A percentile compares a stretch with the other conserved stretches of the same genome.
These are phyloP conservation scores for Oryzias woworae DNA, from an alignment of 2,113 vertebrate genomes.

Conservation along the genomic window DNA sequence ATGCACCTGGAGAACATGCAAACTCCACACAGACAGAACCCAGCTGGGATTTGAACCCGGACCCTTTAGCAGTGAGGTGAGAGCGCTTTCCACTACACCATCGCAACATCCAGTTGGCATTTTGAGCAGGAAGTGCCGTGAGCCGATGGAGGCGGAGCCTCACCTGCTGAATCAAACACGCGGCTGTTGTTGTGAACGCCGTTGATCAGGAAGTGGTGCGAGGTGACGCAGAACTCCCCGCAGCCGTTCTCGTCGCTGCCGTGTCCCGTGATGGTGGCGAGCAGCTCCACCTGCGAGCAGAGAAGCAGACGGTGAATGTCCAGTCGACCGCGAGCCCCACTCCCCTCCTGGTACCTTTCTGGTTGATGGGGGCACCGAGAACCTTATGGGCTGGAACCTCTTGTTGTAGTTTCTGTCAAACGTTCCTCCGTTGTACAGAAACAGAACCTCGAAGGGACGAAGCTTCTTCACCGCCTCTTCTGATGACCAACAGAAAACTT, in stretches of 20 bases:
- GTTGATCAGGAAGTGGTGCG: constrained; percentile 79
- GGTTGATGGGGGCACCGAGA: constrained; percentile 60
- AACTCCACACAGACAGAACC: too few species aligned
- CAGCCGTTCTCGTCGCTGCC: constrained; percentile 78
- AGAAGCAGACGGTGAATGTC: not conserved
- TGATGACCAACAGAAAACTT: constrained; percentile 13
- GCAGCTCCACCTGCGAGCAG: constrained; percentile 75
- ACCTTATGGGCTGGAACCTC: constrained; percentile 67
- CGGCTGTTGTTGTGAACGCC: constrained; percentile 66
- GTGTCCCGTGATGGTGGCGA: constrained; percentile 79
- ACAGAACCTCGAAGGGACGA: constrained; percentile 61
- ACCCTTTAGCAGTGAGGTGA: too few species aligned
- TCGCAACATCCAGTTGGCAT: too few species aligned
- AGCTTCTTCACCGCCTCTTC: constrained; percentile 28
- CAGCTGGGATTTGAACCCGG: too few species aligned
- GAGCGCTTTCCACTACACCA: too few species aligned
- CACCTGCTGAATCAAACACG: constrained; percentile 75
- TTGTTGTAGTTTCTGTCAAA: constrained; percentile 80
- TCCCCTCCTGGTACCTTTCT: constrained; percentile 66
- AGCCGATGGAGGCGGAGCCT: not conserved
- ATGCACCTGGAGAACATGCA: too few species aligned
- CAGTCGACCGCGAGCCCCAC: too few species aligned
- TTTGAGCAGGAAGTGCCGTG: too few species aligned
- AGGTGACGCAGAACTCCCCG: constrained; percentile 81
- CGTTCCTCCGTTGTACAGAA: constrained; percentile 75